Conservation (phyloP, 2,113 vertebrate species). For the Seriola aureovittata region DNA sequence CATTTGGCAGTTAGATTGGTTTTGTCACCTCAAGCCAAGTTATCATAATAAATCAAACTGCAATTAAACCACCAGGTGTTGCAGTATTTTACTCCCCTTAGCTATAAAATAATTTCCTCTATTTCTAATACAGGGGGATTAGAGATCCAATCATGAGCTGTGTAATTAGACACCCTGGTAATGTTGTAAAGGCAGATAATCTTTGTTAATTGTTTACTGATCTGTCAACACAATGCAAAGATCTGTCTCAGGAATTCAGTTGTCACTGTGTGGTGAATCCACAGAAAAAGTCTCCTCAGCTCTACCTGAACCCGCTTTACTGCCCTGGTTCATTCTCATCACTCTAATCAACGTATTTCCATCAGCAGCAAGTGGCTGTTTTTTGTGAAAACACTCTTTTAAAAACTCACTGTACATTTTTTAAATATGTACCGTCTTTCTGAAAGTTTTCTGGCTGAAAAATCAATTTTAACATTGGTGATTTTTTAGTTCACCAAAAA, state of each 20-base stretch:
- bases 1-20: constrained; percentile 34
- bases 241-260: background rate
- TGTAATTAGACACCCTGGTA: constrained; percentile 13
- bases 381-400: no score
- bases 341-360: no score
- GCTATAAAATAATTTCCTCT: constrained; percentile 19
- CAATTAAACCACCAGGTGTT: constrained; percentile 43
- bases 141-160: background rate
- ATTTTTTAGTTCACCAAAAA: no score
- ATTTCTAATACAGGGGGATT: constrained; percentile 26
- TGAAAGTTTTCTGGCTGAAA: no score
- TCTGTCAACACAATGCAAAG: background rate
- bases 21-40: constrained; percentile 20
- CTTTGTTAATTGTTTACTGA: constrained; percentile 1
- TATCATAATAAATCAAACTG: constrained; percentile 40
- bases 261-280: no score
- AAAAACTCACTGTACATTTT: no score
- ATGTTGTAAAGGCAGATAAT: background rate
- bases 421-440: no score
- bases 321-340: no score
- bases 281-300: no score
- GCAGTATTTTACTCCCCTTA: constrained; percentile 21
- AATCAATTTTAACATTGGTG: no score
- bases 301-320: no score
- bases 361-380: no score